Evolutionary conservation across 2,888 invertebrate genomes (phyloP).

Genomic region (Drosophila borealis): DNA sequence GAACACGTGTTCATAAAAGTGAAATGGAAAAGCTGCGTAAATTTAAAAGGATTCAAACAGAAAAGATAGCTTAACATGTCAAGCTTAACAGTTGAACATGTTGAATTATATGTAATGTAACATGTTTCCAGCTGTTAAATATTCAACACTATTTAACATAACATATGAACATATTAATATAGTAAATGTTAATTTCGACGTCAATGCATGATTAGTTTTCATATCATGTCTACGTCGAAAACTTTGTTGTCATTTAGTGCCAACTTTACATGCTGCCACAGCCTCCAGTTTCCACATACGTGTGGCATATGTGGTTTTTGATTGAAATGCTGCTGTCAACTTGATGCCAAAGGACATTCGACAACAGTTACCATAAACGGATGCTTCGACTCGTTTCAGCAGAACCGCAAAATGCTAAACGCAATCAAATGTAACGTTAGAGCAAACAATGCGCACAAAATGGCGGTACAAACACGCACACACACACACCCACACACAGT

Average conservation of each 20-base stretch:
- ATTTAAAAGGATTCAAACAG: no score
- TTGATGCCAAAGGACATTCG: conserved; percentile 11
- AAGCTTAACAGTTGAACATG: no score
- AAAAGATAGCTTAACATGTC: no score
- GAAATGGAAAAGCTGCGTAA: neutral
- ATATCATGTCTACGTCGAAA: neutral
- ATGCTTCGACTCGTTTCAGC: conserved; percentile 15
- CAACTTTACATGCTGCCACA: neutral
- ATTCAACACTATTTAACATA: no score
- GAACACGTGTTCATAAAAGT: neutral
- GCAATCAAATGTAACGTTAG: conserved; percentile 63
- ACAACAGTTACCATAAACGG: conserved; percentile 14
- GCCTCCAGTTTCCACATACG: neutral
- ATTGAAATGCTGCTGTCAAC: conserved; percentile 23
- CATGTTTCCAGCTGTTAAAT: no score
- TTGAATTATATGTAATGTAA: no score
- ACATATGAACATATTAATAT: no score
- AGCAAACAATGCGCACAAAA: conserved; percentile 59
- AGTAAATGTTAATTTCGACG: no score
- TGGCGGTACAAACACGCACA: conserved; percentile 33
- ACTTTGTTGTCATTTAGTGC: neutral
- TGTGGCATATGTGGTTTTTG: conserved; percentile 3
- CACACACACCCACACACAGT: conserved; percentile 20
- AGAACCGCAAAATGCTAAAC: conserved; percentile 65
- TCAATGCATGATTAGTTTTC: no score